Evolutionary conservation across 2,113 vertebrate species (phyloP), one percentile per base, ranked within the genome.

Genomic region (Pomatorhinus ruficollis): DNA sequence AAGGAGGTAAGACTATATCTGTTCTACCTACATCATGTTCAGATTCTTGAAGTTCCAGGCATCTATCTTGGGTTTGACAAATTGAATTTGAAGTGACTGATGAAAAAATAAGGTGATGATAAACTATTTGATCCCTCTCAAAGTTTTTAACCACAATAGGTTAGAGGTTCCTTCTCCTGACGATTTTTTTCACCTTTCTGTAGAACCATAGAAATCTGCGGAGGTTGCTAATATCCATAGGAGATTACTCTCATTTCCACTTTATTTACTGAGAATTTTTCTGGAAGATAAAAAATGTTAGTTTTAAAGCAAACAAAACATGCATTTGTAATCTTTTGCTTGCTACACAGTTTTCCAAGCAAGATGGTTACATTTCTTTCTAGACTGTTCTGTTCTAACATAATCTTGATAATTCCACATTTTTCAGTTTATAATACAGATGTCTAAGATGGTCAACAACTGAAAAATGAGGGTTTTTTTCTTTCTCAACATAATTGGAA

Each of bases 1-100:
- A 89, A 95, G 45, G 60, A 98, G 96, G 92, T 92, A 95, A 93
- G 93, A 95, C 60, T 95, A 65, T 65, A 93, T 83, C 56, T 92
- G 44, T 92, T 89, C 82, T 88, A 79, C 44, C 88, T 90, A 69
- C 25, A 71, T 64, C 69, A 70, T 39, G 35, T 37, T 87, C 59
- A 66, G 53, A n/a, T 96, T 96, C 93, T 78, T 95, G 56, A 84
- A 83, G 76, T 90, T 95, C 81, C 83, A 96, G 89, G 77, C 95
- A 93, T 92, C 90, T 93, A 65, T 93, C 52, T 82, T 83, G 47
- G 52, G 53, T 93, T 77, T 89, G 61, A 84, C 44, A 93, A 78
- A 75, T 28, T 90, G 35, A 94, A 82, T 80, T 88, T 63, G 23
- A 45, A 96, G 60, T 17, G 61, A 87, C 3, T 45, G 68, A 68